phyloP scores from a whole-genome alignment of 1,140 invertebrate species.

The Drosophila malerkotliana region DNA sequence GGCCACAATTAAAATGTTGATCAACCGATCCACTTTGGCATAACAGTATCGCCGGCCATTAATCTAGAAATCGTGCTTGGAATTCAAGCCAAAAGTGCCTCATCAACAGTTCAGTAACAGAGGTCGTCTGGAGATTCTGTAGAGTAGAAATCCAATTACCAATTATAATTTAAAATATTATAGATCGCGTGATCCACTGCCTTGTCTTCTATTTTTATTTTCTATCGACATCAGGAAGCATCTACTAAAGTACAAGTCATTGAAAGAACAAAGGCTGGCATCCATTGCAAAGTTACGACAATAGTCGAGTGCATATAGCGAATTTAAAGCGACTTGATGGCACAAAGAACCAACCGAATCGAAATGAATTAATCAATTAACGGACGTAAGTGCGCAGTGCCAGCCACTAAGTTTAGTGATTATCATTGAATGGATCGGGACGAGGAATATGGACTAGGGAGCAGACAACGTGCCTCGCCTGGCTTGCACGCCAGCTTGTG shows the following conservation, averaged over 20 bases:
- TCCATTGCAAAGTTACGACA: slow-evolving; percentile 31
- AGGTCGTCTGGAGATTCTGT: slow-evolving; percentile 8
- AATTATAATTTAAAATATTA: too few relatives aligned
- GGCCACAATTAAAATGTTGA: slow-evolving; percentile 41
- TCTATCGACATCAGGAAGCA: slow-evolving; percentile 28
- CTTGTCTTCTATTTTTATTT: slow-evolving; percentile 26
- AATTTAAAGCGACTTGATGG: slow-evolving; percentile 39
- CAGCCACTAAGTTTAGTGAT: slow-evolving; percentile 35
- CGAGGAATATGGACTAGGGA: slow-evolving; percentile 1
- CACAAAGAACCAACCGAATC: slow-evolving; percentile 48
- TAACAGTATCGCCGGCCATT: slow-evolving; percentile 49
- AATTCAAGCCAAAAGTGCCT: slow-evolving; percentile 21
- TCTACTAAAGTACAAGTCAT: slow-evolving; percentile 33
- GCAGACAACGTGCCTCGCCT: slow-evolving; percentile 39
- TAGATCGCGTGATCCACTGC: slow-evolving; percentile 33
- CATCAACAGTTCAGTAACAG: slow-evolving; percentile 49
- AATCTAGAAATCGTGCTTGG: slow-evolving; percentile 52
- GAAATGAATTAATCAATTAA: slow-evolving; percentile 61
- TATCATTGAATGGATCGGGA: slow-evolving; percentile 43
- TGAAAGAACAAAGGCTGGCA: slow-evolving; percentile 37
- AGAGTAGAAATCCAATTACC: background rate
- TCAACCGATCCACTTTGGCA: slow-evolving; percentile 20
- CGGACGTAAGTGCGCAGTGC: slow-evolving; percentile 41
- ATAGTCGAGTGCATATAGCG: slow-evolving; percentile 37
- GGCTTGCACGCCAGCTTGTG: slow-evolving; percentile 6